A percentile compares a stretch with the other conserved stretches of the same genome.
phyloP scores from a whole-genome alignment of 2,888 invertebrate species.

The Pogonocherus hispidulus region DNA sequence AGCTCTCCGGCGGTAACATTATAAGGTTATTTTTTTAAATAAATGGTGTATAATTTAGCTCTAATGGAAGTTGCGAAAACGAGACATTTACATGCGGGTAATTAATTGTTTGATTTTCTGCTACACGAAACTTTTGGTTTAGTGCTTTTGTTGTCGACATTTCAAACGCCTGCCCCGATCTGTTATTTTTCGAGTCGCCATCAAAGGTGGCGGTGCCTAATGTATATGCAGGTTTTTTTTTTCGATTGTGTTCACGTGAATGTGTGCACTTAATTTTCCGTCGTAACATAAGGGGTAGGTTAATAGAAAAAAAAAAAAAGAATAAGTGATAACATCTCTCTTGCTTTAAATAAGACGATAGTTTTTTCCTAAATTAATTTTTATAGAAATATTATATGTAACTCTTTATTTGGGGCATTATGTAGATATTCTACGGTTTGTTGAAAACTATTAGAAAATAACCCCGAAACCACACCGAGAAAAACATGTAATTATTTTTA shows the following conservation, averaged over 20 bases:
- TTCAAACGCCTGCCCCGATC: not conserved
- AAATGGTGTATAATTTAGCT: not conserved
- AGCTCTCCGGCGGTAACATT: not conserved
- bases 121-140: slow-evolving; percentile 19
- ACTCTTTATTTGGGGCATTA: no score
- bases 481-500: no score
- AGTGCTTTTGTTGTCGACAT: not conserved
- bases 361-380: no score
- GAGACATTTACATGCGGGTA: slow-evolving; percentile 17
- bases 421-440: no score
- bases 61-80: slow-evolving; percentile 9
- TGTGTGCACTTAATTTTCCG: no score
- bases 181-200: not conserved
- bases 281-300: no score
- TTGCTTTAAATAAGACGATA: no score
- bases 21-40: not conserved
- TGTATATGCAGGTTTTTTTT: not conserved
- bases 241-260: not conserved
- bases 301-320: no score
- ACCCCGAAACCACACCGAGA: no score
- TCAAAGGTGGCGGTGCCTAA: not conserved
- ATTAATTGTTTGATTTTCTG: slow-evolving; percentile 13
- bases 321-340: no score
- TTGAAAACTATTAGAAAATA: no score
- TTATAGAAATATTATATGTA: no score